A percentile compares a stretch with the other conserved stretches of the same genome.
Evolutionary conservation across 1,140 invertebrate species (phyloP).

Genomic region (Ips nitidus): DNA sequence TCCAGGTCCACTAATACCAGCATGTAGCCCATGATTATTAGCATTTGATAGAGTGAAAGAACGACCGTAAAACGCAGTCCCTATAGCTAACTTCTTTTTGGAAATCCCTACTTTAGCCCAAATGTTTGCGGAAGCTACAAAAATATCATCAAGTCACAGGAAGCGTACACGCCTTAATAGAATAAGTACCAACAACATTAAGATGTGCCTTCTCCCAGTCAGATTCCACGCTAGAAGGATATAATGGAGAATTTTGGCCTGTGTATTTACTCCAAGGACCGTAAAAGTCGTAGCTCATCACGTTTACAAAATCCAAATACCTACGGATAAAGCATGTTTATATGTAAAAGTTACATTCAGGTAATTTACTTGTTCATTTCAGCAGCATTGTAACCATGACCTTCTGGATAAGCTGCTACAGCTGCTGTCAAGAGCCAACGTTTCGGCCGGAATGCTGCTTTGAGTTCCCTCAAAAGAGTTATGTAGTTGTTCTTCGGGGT

Average conservation of each 20-base stretch:
- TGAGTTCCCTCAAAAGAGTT: slow-evolving; percentile 39
- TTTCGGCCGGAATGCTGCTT: slow-evolving; percentile 34
- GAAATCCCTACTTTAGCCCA: slow-evolving; percentile 52
- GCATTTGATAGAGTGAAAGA: slow-evolving; percentile 60
- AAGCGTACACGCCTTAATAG: not conserved
- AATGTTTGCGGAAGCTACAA: slow-evolving; percentile 5
- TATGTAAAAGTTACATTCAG: not conserved
- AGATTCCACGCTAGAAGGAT: slow-evolving; percentile 54
- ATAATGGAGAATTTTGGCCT: slow-evolving; percentile 63
- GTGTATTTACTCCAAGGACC: slow-evolving; percentile 62
- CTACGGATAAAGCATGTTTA: slow-evolving; percentile 36
- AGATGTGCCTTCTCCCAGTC: slow-evolving; percentile 35
- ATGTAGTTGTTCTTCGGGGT: slow-evolving; percentile 39
- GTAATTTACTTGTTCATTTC: slow-evolving; percentile 18
- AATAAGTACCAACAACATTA: slow-evolving; percentile 46
- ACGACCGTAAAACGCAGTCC: slow-evolving; percentile 66
- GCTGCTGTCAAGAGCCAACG: slow-evolving; percentile 43
- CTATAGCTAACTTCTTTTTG: slow-evolving; percentile 62
- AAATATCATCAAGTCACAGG: not conserved
- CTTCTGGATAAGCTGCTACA: slow-evolving; percentile 20
- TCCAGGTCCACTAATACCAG: slow-evolving; percentile 56
- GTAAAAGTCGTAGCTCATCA: slow-evolving; percentile 72
- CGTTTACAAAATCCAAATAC: slow-evolving; percentile 64
- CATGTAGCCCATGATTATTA: slow-evolving; percentile 56
- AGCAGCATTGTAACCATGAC: slow-evolving; percentile 8